Evolutionary conservation across 2,113 vertebrate genomes (phyloP), one percentile per base, ranked within the genome.

Genomic region (Fregetta grallaria): DNA sequence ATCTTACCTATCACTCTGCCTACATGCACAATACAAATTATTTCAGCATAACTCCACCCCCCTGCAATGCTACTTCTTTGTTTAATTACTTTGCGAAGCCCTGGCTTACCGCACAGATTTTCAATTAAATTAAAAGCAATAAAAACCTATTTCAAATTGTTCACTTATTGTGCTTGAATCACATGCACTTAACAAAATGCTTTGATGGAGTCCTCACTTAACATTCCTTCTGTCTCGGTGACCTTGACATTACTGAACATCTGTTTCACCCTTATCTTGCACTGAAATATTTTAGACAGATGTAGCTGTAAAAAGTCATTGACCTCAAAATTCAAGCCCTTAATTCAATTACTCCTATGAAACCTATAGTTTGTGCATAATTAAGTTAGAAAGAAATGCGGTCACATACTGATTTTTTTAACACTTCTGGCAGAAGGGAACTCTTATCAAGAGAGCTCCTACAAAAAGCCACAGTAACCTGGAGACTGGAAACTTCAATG

Each of bases 321-420:
- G 96, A 96, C 94, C 95, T 96, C 95, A 94, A 96, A 97, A 95
- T 76, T 70, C 86, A 92, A 96, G 87, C 52, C 44, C 74, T 95
- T 97, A 97, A 95, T 97, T 97, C 67, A 97, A 97, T 97, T 97
- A 97, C 81, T 96, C 91, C 92, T 95, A 73, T 90, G 90, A 94
- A 95, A 94, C 87, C 86, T 85, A 73, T 42, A 76, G 86, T 92
- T 96, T 94, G 88, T 94, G 88, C 75, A 94, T 94, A 96, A 96
- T 96, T 94, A 94, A 92, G 50, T 87, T 55, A 91, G 74, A 94
- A 94, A 81, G 44, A 90, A 97, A 94, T 34, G 80, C 1, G 3
- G 68, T 90, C 83, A 83, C 66, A 65, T 70, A 65, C 26, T 58
- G 83, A 90, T 89, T 95, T 91, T 86, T 89, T 91, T 88, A 94